Evolutionary conservation across 2,797 vertebrate species (phyloP).

Genomic region (Hypotaenidia philippensis): DNA sequence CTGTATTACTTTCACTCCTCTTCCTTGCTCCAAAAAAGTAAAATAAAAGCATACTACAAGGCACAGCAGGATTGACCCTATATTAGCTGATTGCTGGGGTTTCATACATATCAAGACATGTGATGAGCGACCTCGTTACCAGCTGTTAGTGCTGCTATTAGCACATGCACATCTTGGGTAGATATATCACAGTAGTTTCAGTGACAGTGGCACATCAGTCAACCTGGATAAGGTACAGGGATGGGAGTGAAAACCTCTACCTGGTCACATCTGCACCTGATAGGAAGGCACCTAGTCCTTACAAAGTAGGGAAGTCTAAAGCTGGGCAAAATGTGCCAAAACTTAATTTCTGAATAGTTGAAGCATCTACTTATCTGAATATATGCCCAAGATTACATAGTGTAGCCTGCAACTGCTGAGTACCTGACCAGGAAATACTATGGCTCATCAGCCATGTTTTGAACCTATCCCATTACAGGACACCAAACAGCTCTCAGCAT

Average conservation of each 20-base stretch:
- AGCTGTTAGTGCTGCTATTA: not conserved
- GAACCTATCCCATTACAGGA: not conserved
- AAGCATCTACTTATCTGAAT: not conserved
- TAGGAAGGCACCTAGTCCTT: not conserved
- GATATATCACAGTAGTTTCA: not conserved
- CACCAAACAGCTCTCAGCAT: not conserved
- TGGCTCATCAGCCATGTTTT: not conserved
- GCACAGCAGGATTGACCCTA: not conserved
- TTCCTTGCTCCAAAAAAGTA: not conserved
- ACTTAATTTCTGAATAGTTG: not conserved
- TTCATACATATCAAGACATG: not conserved
- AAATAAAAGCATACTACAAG: not conserved
- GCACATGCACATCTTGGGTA: not conserved
- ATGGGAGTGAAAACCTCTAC: not conserved
- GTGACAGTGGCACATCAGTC: not conserved
- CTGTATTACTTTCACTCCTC: not conserved
- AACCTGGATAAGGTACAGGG: not conserved
- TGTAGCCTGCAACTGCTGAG: not conserved
- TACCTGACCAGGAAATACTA: not conserved
- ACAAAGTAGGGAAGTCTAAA: not conserved
- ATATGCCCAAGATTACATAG: not conserved
- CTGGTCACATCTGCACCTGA: not conserved
- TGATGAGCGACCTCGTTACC: not conserved
- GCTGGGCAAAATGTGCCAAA: not conserved
- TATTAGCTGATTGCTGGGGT: not conserved